Evolutionary conservation across 2,888 invertebrate species (phyloP), one percentile per base, ranked within the genome.

Genomic region (Tholera decimalis): DNA sequence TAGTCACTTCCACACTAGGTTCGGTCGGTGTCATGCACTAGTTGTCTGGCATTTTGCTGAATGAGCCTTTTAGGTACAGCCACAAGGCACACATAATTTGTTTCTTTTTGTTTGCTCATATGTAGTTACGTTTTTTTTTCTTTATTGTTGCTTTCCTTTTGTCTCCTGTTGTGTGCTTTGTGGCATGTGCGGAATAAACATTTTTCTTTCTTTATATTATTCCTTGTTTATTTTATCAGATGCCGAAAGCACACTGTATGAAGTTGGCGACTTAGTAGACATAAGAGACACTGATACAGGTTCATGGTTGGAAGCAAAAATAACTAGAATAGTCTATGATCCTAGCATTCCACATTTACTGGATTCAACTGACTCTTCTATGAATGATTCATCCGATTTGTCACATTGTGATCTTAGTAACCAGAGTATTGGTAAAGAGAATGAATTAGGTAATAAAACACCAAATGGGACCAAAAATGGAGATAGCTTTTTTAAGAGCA

Each of bases 231-330:
- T 51, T 59, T 39, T 68, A 69, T 60, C 84, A 89, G 95, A 96
- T 87, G 89, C 92, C 2, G 87, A 88, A 47, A 96, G 96, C 83
- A 84, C 86, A 55, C 92, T 96, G 75, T 97, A 96, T 81, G 89
- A 91, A 80, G 80, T 96, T 56, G 97, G 97, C 24, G 98, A 98
- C 87, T 88, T 96, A 0, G 92, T 98, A 61, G 98, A 98, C 89
- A 96, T 96, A 55, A 93, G 95, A 63, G 96, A 97, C 81, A 84
- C 88, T n/a, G 93, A 95, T 54, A 92, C 95, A 82, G 97, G 97
- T 8, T 96, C 97, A 9, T 98, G 98, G 98, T 96, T 96, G 88
- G 98, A 98, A 91, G 97, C 96, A 0, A 96, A 95, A 84, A 95
- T 97, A 71, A 77, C 93, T 1, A 93, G 95, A 77, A 96, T 97